Evolutionary conservation across 1,140 invertebrate genomes (phyloP).

Genomic region (Diachasmimorpha longicaudata): DNA sequence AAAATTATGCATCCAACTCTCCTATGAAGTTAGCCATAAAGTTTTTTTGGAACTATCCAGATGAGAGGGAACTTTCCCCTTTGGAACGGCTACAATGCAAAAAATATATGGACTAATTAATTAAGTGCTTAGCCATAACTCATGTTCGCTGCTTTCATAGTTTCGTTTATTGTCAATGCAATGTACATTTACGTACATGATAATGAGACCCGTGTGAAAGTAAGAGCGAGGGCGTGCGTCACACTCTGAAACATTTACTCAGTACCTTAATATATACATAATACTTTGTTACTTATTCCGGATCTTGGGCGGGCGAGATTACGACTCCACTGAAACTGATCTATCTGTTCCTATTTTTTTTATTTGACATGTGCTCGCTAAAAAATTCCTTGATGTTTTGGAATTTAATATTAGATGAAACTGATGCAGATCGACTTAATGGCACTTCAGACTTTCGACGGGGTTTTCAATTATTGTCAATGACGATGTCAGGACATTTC

Average conservation of each 20-base stretch:
- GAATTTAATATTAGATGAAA: too few species aligned
- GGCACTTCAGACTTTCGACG: too few species aligned
- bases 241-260: constrained; percentile 1
- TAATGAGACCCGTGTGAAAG: constrained; percentile 27
- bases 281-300: constrained; percentile 4
- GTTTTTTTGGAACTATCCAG: not conserved
- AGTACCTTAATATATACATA: not conserved
- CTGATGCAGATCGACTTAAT: too few species aligned
- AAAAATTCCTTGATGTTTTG: too few species aligned
- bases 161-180: not conserved
- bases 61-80: not conserved
- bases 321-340: not conserved
- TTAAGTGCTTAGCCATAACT: not conserved
- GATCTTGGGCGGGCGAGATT: not conserved
- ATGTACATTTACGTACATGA: not conserved
- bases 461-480: too few species aligned
- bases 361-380: not conserved
- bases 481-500: too few species aligned
- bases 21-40: not conserved
- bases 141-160: not conserved
- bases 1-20: not conserved
- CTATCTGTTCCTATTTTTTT: not conserved
- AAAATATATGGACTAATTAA: not conserved
- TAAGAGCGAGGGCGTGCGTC: constrained; percentile 20
- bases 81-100: not conserved